Conservation (phyloP, 1,140 invertebrate species). For the Drosophila virilis region DNA sequence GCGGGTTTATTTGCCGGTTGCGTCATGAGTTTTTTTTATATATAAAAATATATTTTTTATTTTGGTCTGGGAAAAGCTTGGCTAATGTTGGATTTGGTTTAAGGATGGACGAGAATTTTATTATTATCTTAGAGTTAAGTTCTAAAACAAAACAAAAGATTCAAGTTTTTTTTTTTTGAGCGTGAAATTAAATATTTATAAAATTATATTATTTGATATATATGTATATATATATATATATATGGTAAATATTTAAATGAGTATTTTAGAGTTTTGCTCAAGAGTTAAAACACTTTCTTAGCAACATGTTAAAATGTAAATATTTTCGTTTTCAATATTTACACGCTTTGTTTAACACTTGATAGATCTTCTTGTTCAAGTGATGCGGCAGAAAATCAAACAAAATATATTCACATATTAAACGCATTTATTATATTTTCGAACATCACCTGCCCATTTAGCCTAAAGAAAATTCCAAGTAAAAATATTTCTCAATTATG, state of each 20-base stretch:
- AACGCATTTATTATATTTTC: slow-evolving; percentile 59
- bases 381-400: slow-evolving; percentile 45
- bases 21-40: slow-evolving; percentile 31
- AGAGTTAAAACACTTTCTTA: too few relatives aligned
- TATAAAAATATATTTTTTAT: slow-evolving; percentile 10
- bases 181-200: too few relatives aligned
- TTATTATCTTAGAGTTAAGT: too few relatives aligned
- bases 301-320: not conserved
- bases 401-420: slow-evolving; percentile 38
- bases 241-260: too few relatives aligned
- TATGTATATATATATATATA: too few relatives aligned
- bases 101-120: too few relatives aligned
- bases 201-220: too few relatives aligned
- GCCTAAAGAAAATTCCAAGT: slow-evolving; percentile 61
- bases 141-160: too few relatives aligned
- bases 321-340: slow-evolving; percentile 5
- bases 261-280: too few relatives aligned
- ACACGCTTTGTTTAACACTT: slow-evolving; percentile 19
- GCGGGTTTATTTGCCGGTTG: slow-evolving; percentile 2
- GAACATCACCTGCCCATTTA: slow-evolving; percentile 65
- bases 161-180: too few relatives aligned
- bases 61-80: not conserved
- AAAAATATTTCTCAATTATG: slow-evolving; percentile 68
- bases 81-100: too few relatives aligned
- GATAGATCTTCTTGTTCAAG: slow-evolving; percentile 4